Base-by-base conservation (phyloP, 2,797 vertebrate genomes). In the Ceyx erithaca region DNA sequence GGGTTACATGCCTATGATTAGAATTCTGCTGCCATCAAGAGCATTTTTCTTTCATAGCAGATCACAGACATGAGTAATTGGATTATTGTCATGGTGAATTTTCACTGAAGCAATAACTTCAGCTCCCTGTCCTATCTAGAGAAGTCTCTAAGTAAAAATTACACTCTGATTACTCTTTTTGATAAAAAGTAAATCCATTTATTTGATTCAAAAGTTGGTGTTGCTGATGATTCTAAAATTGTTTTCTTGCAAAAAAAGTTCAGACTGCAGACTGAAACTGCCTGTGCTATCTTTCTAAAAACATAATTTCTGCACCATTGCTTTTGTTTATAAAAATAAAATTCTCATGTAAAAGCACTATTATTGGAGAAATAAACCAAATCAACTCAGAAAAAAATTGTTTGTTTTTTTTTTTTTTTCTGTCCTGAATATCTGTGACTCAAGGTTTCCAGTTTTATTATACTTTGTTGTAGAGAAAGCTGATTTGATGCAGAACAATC, bases 21-120 rank as follows among this genome's bases (percentile, higher is more conserved):
- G 97, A 97, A 98, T 97, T 97, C 95, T 98, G 94, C 97, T 98
- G 98, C 98, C 98, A 97, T 98, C 97, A 97, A 97, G 97, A 98
- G 97, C 67, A 97, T 97, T 94, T 96, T 97, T 97, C 61, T 89
- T 96, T 97, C 77, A 97, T 97, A 97, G 97, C 97, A 98, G 86
- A 94, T 93, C 85, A 95, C 90, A 90, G 76, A 33, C 23, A 61
- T 92, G 40, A 90, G 86, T 96, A 96, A 93, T 95, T 90, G 93
- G 84, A 92, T 96, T 96, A 90, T 67, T 79, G 79, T 85, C 73
- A 84, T 13, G 15, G 82, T 31, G 58, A 92, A 96, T 95, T 95
- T 95, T 91, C 87, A 86, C 75, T 92, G 58, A 90, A 94, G 72
- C 81, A 95, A 80, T 88, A 93, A 84, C 37, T 55, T 88, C 57